Conservation (phyloP, 2,888 invertebrate species). For the Coelopa pilipes region DNA sequence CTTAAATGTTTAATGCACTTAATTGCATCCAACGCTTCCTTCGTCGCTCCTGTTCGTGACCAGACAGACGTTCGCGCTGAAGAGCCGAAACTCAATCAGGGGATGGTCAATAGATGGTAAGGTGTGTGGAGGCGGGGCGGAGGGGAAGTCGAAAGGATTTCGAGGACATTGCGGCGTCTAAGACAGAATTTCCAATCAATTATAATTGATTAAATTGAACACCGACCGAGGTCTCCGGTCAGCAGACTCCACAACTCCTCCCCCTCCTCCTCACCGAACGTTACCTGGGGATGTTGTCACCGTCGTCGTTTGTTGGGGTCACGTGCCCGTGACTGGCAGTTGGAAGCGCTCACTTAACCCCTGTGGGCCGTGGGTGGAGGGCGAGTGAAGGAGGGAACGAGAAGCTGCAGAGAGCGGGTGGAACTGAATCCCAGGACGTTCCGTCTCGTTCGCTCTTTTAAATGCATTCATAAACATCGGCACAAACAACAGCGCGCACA, state of each 20-base stretch:
- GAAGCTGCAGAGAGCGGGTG: not conserved
- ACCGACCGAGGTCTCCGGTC: conserved; percentile 13
- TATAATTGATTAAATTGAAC: conserved; percentile 36
- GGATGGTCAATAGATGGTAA: too few species aligned
- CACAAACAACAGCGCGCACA: not conserved
- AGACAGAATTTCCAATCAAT: conserved; percentile 29
- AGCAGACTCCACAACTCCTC: not conserved
- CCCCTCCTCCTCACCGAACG: too few species aligned
- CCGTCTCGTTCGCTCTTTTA: conserved; percentile 8
- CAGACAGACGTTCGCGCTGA: too few species aligned
- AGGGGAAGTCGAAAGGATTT: not conserved
- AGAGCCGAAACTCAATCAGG: too few species aligned
- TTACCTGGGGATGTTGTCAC: not conserved
- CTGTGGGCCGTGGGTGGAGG: too few species aligned
- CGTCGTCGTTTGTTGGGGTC: not conserved
- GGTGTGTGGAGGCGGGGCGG: too few species aligned
- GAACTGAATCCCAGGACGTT: not conserved
- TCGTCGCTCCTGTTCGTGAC: not conserved
- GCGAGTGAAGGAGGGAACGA: not conserved
- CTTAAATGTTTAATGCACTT: conserved; percentile 21
- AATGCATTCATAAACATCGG: conserved; percentile 7
- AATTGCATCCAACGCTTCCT: conserved; percentile 18
- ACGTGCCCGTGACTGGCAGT: not conserved
- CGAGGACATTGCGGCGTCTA: not conserved
- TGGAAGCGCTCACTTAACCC: too few species aligned